A percentile compares a stretch with the other conserved stretches of the same genome.
Evolutionary conservation across 2,888 invertebrate genomes (phyloP).

Genomic region (Ypsolopha sequella): DNA sequence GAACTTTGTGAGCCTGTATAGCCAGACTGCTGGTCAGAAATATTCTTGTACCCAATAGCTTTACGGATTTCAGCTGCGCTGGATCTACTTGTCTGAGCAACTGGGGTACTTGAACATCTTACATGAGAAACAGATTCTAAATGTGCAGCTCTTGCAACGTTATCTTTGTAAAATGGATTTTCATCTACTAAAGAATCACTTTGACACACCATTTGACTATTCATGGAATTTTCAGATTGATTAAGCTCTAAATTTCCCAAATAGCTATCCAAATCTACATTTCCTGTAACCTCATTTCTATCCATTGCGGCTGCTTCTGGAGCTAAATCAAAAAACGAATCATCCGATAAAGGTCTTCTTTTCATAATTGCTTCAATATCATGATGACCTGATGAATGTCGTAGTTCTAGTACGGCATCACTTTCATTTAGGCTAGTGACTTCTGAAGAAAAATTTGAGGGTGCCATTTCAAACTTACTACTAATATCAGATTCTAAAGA

Average conservation of each 20-base stretch:
- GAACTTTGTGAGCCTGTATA: slow-evolving; percentile 50
- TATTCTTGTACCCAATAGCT: slow-evolving; percentile 24
- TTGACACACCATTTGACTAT: slow-evolving; percentile 34
- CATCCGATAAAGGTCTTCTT: slow-evolving; percentile 80
- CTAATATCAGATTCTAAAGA: slow-evolving; percentile 62
- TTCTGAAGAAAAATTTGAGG: slow-evolving; percentile 54
- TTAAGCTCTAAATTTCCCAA: slow-evolving; percentile 74
- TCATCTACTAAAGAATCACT: slow-evolving; percentile 16
- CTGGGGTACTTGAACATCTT: slow-evolving; percentile 51
- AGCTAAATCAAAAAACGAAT: slow-evolving; percentile 78
- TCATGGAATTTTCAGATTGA: slow-evolving; percentile 22
- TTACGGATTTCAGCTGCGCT: slow-evolving; percentile 20
- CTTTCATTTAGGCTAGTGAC: slow-evolving; percentile 49
- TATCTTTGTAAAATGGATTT: slow-evolving; percentile 29
- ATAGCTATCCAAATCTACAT: slow-evolving; percentile 77
- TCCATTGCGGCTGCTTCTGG: slow-evolving; percentile 68
- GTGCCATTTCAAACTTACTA: slow-evolving; percentile 57
- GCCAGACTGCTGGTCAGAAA: slow-evolving; percentile 33
- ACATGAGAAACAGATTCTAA: slow-evolving; percentile 23
- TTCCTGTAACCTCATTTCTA: slow-evolving; percentile 54
- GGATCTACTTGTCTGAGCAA: slow-evolving; percentile 24
- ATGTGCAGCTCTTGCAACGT: slow-evolving; percentile 22
- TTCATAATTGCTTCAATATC: slow-evolving; percentile 75
- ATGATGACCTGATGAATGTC: slow-evolving; percentile 50
- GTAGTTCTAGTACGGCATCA: slow-evolving; percentile 67